phyloP scores from a whole-genome alignment of 64 coral and sea anemone genomes.

The Dendronephthya gigantea region DNA sequence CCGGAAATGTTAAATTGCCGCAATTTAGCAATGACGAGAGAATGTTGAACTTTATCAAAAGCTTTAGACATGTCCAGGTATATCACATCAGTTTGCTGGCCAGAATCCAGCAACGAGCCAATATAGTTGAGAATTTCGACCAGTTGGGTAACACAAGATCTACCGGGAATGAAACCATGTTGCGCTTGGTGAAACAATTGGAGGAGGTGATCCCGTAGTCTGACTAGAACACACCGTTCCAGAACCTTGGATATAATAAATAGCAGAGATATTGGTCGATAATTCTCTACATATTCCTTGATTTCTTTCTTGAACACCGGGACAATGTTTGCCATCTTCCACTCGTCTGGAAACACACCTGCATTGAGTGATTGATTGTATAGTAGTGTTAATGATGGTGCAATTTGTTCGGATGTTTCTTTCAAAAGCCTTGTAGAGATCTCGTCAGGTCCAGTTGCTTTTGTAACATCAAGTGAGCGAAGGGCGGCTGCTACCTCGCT shows the following conservation, averaged over 20 bases:
- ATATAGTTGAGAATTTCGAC: slow-evolving; percentile 30
- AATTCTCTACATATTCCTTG: slow-evolving; percentile 7
- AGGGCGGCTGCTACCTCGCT: slow-evolving; percentile 13
- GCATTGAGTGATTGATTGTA: slow-evolving; percentile 19
- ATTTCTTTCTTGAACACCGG: slow-evolving; percentile 20
- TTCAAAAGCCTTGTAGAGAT: slow-evolving; percentile 22
- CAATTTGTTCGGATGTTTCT: slow-evolving; percentile 8
- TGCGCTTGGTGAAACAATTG: neutral
- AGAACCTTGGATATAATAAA: neutral
- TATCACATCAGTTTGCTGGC: slow-evolving; percentile 32
- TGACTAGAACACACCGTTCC: slow-evolving; percentile 2
- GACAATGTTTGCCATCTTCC: slow-evolving; percentile 31
- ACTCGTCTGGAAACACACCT: slow-evolving; percentile 15
- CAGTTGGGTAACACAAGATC: slow-evolving; percentile 29
- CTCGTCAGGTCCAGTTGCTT: slow-evolving; percentile 28
- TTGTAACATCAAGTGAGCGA: slow-evolving; percentile 14
- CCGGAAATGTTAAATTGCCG: slow-evolving; percentile 8
- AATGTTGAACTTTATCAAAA: slow-evolving; percentile 37
- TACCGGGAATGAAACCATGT: slow-evolving; percentile 28
- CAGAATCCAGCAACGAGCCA: slow-evolving; percentile 2
- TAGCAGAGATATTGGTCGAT: slow-evolving; percentile 15
- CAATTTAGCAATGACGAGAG: neutral
- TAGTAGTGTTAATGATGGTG: slow-evolving; percentile 12
- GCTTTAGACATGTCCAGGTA: slow-evolving; percentile 49
- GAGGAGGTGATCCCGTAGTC: neutral